Evolutionary conservation across 2,888 invertebrate genomes (phyloP), one percentile per base, ranked within the genome.

Genomic region (Euproctis similis): DNA sequence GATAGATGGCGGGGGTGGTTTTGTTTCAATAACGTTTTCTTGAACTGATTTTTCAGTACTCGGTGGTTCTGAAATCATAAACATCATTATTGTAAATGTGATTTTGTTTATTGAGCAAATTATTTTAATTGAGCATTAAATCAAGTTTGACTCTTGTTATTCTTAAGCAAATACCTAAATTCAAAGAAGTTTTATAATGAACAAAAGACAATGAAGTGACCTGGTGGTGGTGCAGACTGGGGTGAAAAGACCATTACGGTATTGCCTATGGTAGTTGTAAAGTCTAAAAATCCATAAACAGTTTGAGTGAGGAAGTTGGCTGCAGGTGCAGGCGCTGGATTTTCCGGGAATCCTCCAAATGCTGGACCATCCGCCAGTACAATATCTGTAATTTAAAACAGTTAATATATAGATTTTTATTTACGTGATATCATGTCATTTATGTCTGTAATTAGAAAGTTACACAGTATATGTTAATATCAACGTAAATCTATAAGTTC

Each of bases 231-330:
- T 12, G 90, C 90, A 53, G 93, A 95, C 53, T 95, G 92, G 0
- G 96, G 96, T 1, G 95, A 96, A 73, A 96, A 96, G 17, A 96
- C 92, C 94, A 96, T 96, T 28, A 96, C 92, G 8, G 96, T 96
- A 68, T 95, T 94, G 39, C 95, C 96, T 56, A 96, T 95, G 2
- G 95, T 96, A 1, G 96, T 96, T 28, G 95, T 95, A 72, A 96
- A 96, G 76, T 96, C 96, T 47, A 96, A 82, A 75, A 96, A 96
- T 30, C 96, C 96, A 59, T 96, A 96, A 26, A 96, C 96, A 0
- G 96, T 96, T 77, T 96, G 95, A 10, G 96, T 96, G 41, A 92
- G 85, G 45, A 89, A 86, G 45, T 85, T 61, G 30, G 54, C 53
- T 0, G 57, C 43, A 1, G 60, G 39, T 24, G 52, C 54, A n/a